phyloP scores from a whole-genome alignment of 2,113 vertebrate genomes.

The Naja naja region DNA sequence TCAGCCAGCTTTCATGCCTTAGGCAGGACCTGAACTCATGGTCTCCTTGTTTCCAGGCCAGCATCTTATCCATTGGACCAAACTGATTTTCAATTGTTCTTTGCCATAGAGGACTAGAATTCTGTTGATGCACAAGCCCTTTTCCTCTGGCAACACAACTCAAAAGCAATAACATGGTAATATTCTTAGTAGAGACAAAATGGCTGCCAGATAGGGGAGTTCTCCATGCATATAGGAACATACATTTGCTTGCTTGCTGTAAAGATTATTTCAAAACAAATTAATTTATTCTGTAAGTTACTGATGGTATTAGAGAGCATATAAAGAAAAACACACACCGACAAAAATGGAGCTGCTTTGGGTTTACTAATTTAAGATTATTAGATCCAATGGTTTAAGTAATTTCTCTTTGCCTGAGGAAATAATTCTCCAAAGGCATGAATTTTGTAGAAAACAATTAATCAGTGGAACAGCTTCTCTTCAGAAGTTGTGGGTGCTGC shows the following conservation, averaged over 20 bases:
- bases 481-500: too few species aligned
- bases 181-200: not conserved
- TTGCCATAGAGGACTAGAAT: not conserved
- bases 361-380: slow-evolving; percentile 19
- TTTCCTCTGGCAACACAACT: not conserved
- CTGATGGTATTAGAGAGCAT: not conserved
- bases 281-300: not conserved
- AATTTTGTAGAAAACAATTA: too few species aligned
- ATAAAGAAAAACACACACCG: not conserved
- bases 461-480: too few species aligned
- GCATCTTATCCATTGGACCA: not conserved
- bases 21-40: not conserved
- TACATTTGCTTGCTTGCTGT: slow-evolving; percentile 17
- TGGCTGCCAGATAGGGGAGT: too few species aligned
- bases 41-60: not conserved
- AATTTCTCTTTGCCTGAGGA: not conserved
- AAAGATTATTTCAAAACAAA: not conserved
- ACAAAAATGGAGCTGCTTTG: not conserved
- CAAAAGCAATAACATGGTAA: not conserved
- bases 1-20: not conserved
- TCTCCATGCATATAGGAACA: not conserved
- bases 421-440: too few species aligned
- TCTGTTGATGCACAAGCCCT: not conserved
- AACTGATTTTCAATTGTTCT: not conserved
- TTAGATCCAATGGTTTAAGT: not conserved